Base-by-base conservation (phyloP, 2,797 vertebrate species). In the Menidia menidia region DNA sequence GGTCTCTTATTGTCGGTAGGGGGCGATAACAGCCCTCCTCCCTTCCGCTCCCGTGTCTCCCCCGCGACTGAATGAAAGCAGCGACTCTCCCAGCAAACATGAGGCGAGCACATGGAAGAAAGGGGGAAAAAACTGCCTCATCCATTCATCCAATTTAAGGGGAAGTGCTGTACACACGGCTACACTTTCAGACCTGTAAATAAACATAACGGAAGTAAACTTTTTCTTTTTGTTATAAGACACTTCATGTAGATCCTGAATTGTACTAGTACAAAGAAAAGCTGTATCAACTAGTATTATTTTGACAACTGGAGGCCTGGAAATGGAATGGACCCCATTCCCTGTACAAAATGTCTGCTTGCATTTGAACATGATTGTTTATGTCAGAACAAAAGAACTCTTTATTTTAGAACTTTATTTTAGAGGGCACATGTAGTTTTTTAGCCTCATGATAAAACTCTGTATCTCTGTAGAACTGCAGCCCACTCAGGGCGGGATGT, bases 91-190 rank as follows among this genome's bases (percentile, higher is more conserved):
- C n/a, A 57, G 39, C 60, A 52, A 44, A 80, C 87, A 89, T 88
- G 87, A 89, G 85, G 86, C 41, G 76, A 89, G 84, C 86, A 90
- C 87, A 88, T 90, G 88, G 78, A 51, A 75, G 81, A 80, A 54
- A 75, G 78, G 44, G 76, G 78, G 44, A 73, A 64, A 73, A 59
- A 50, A 77, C 55, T 68, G 59, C 47, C 65, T 8, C n/a, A 61
- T 77, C 57, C 50, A 75, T 74, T 77, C 74, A 71, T 57, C 56
- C 32, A 48, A 39, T 51, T 25, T 60, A 52, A 48, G 35, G 35
- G 16, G 11, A 10, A 25, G n/a, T 47, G 32, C 41, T 8, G 60
- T 14, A 13, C 10, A 31, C 14, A 43, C 56, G 12, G 1, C 33
- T 58, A 1, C 11, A 62, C 11, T 6, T 9, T 16, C 2, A 71